Evolutionary conservation across 2,797 vertebrate species (phyloP).

Genomic region (Perodicticus potto): DNA sequence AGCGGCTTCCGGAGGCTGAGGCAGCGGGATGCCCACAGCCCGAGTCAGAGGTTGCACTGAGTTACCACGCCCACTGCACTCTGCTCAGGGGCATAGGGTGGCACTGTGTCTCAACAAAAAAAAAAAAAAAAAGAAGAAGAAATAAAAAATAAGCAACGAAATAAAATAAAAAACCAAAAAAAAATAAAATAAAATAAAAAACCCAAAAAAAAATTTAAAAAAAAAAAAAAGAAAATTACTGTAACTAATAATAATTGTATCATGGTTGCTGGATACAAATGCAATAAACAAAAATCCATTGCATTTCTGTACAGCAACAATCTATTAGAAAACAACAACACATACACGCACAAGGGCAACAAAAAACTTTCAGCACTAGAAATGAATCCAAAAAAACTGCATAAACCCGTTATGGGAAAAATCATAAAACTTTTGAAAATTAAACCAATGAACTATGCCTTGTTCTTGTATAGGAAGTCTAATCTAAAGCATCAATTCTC

Average conservation of each 20-base stretch:
- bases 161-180: too few relatives aligned
- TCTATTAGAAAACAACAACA: conserved; percentile 4
- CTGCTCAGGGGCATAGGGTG: too few relatives aligned
- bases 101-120: too few relatives aligned
- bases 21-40: too few relatives aligned
- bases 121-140: too few relatives aligned
- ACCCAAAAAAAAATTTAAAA: too few relatives aligned
- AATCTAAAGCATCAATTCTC: conserved; percentile 11
- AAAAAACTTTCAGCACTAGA: background rate
- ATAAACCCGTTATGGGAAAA: background rate
- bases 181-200: too few relatives aligned
- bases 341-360: background rate
- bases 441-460: too few relatives aligned
- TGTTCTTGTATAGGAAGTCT: background rate
- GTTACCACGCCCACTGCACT: too few relatives aligned
- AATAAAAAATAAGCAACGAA: too few relatives aligned
- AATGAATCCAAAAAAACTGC: background rate
- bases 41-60: too few relatives aligned
- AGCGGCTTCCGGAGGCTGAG: too few relatives aligned
- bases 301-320: background rate
- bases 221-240: background rate
- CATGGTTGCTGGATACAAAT: background rate
- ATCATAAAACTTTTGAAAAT: conserved; percentile 8
- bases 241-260: background rate
- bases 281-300: background rate